These are phyloP conservation scores for Cydia fagiglandana DNA, from an alignment of 1,140 invertebrate genomes.

Conservation along the genomic window DNA sequence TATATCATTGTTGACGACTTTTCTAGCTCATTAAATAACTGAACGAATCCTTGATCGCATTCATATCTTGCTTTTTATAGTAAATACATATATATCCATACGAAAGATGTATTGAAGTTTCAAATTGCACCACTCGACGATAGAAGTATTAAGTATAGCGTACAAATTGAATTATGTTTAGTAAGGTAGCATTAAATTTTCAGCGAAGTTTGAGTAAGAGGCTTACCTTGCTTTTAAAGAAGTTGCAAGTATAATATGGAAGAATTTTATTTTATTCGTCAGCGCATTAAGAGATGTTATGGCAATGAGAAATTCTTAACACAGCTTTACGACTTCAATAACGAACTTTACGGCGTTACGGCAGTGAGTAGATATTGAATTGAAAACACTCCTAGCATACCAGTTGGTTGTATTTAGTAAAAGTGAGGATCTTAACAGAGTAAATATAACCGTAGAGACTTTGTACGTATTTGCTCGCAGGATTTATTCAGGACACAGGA, in stretches of 20 bases:
- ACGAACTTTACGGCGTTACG: slow-evolving; percentile 63
- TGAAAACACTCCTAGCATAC: slow-evolving; percentile 28
- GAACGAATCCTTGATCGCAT: no score
- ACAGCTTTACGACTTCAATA: slow-evolving; percentile 69
- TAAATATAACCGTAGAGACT: background rate
- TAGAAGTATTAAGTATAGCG: background rate
- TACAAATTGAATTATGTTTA: background rate
- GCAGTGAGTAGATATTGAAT: slow-evolving; percentile 51
- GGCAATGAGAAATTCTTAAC: slow-evolving; percentile 62
- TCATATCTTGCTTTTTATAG: no score
- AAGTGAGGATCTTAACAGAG: background rate
- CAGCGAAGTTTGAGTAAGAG: background rate
- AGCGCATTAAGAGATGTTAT: slow-evolving; percentile 43
- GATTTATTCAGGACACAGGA: no score
- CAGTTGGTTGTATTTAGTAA: slow-evolving; percentile 1
- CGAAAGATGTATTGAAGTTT: background rate
- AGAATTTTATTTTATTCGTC: slow-evolving; percentile 47
- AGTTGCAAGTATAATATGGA: slow-evolving; percentile 36
- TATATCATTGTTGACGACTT: no score
- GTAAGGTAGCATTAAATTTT: background rate
- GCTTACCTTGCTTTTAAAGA: slow-evolving; percentile 43
- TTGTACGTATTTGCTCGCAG: background rate
- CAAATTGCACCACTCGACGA: background rate
- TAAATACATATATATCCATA: background rate
- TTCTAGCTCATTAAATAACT: no score